Evolutionary conservation across 2,113 vertebrate species (phyloP).

Genomic region (Albula goreensis): DNA sequence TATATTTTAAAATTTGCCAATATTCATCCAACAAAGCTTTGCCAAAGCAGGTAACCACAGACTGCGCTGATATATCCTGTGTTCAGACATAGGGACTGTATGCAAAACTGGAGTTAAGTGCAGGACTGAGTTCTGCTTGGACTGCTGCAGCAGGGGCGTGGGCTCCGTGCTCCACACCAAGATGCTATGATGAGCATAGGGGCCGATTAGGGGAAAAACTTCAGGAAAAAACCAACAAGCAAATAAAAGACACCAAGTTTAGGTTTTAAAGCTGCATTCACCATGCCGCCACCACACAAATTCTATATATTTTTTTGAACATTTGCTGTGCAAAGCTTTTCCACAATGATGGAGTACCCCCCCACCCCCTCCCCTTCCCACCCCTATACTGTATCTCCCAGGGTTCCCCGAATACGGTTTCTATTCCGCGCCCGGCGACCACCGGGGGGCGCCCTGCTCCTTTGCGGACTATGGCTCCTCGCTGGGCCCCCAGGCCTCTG

Average conservation of each 20-base stretch:
- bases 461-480: constrained; percentile 83
- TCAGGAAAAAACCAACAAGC: not conserved
- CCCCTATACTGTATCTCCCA: constrained; percentile 71
- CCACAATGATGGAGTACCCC: constrained; percentile 73
- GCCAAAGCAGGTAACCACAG: too few species aligned
- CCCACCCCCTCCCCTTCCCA: constrained; percentile 56
- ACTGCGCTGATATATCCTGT: too few species aligned
- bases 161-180: not conserved
- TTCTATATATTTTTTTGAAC: constrained; percentile 41
- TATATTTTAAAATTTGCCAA: too few species aligned
- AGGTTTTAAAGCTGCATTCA: not conserved
- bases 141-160: not conserved
- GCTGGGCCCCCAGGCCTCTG: constrained; percentile 79
- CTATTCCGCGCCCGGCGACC: constrained; percentile 83
- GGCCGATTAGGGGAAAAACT: not conserved
- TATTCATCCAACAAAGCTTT: too few species aligned
- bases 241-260: not conserved
- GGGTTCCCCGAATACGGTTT: constrained; percentile 82
- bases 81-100: too few species aligned
- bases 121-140: not conserved
- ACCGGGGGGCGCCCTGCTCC: constrained; percentile 80
- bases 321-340: constrained; percentile 62
- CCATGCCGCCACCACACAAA: not conserved
- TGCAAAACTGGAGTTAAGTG: too few species aligned
- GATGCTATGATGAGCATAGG: not conserved